Evolutionary conservation across 2,113 vertebrate species (phyloP).

Genomic region (Grantiella picta): DNA sequence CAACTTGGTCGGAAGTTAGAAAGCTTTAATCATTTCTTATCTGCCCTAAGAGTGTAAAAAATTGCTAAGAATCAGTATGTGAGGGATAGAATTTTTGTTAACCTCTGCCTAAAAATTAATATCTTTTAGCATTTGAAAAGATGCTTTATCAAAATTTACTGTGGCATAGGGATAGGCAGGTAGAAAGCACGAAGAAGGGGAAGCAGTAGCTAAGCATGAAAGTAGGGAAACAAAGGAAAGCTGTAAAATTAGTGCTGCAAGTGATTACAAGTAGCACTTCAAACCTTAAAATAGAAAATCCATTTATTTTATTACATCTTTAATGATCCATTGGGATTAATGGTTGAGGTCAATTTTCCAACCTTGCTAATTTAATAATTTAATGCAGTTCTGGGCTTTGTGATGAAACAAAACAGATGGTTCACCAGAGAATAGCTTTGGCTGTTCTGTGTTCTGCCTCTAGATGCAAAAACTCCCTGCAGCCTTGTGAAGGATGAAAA

Average conservation of each 20-base stretch:
- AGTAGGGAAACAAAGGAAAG: not conserved
- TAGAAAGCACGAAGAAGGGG: not conserved
- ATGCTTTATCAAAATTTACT: not conserved
- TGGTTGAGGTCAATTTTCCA: not conserved
- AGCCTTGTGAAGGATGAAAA: not conserved
- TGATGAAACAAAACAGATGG: not conserved
- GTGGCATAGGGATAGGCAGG: not conserved
- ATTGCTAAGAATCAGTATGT: not conserved
- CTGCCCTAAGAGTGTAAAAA: not conserved
- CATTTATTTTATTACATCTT: not conserved
- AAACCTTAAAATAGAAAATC: not conserved
- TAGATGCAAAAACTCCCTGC: not conserved
- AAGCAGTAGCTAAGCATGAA: not conserved
- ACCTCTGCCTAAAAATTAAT: not conserved
- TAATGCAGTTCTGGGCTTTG: not conserved
- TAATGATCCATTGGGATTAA: slow-evolving; percentile 1
- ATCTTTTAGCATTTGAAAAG: too few relatives aligned
- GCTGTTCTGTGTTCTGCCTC: not conserved
- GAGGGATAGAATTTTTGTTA: not conserved
- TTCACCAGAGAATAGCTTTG: not conserved
- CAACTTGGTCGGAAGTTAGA: not conserved
- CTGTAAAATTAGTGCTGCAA: not conserved
- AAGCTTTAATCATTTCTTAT: not conserved
- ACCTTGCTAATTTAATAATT: not conserved
- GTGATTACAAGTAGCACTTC: not conserved